A percentile compares a stretch with the other conserved stretches of the same genome.
Conservation (phyloP, 2,888 invertebrate genomes). For the Ferrisia virgata region DNA sequence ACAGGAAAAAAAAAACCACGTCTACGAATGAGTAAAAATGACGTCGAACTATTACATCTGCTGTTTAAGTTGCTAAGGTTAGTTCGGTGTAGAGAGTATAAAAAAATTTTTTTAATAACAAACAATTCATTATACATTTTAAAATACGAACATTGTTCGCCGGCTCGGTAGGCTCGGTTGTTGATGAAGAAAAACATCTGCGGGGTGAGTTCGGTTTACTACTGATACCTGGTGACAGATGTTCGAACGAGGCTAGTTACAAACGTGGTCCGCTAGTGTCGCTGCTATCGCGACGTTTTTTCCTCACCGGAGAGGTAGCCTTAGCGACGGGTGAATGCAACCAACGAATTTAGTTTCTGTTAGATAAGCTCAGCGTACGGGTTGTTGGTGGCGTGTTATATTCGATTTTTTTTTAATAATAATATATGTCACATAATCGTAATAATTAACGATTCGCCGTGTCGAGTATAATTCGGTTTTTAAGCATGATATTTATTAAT, state of each 20-base stretch:
- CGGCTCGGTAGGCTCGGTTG: no score
- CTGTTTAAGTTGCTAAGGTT: no score
- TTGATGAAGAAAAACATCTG: constrained; percentile 4
- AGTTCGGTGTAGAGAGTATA: background rate
- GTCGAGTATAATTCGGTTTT: background rate
- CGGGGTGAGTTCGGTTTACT: constrained; percentile 34
- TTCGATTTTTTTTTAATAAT: background rate
- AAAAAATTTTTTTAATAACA: constrained; percentile 12
- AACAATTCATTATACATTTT: background rate
- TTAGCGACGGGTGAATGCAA: background rate
- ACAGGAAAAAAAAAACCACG: background rate
- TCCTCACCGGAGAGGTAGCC: background rate
- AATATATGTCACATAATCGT: constrained; percentile 14
- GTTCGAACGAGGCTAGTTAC: constrained; percentile 34
- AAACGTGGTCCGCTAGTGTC: background rate
- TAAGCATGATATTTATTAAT: constrained; percentile 6
- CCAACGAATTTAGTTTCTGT: constrained; percentile 27
- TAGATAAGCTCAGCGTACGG: constrained; percentile 20
- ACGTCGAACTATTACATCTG: constrained; percentile 22
- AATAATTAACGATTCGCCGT: constrained; percentile 25
- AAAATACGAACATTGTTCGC: background rate
- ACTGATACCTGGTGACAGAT: constrained; percentile 45
- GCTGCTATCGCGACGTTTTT: background rate
- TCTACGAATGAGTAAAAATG: background rate
- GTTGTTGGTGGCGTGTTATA: constrained; percentile 29